A percentile compares a stretch with the other conserved stretches of the same genome.
Evolutionary conservation across 2,888 invertebrate genomes (phyloP).

Genomic region (Hydroisotoma schaefferi): DNA sequence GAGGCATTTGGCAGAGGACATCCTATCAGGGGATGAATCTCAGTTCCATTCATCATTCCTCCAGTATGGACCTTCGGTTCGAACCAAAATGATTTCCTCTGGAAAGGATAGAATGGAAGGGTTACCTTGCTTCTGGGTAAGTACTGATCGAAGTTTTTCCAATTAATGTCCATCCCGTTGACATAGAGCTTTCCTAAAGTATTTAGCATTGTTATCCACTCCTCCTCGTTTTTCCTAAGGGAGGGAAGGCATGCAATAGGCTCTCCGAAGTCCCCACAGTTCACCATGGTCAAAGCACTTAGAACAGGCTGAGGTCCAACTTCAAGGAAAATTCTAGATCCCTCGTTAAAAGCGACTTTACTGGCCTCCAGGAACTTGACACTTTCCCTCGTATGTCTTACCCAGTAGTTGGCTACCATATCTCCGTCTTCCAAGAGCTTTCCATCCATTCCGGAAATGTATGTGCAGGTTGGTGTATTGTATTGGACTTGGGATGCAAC

Average conservation of each 20-base stretch:
- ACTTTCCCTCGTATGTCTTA: slow-evolving; percentile 31
- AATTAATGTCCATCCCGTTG: slow-evolving; percentile 25
- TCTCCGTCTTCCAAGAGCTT: neutral
- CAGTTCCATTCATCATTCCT: slow-evolving; percentile 9
- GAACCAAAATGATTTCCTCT: slow-evolving; percentile 29
- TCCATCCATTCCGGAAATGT: slow-evolving; percentile 38
- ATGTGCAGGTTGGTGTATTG: slow-evolving; percentile 14
- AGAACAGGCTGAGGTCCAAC: slow-evolving; percentile 39
- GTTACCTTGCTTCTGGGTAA: slow-evolving; percentile 17
- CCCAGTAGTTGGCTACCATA: slow-evolving; percentile 31
- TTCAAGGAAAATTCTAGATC: slow-evolving; percentile 27
- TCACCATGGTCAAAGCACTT: slow-evolving; percentile 31
- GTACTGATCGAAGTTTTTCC: slow-evolving; percentile 21
- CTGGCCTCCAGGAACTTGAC: slow-evolving; percentile 32
- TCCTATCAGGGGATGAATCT: slow-evolving; percentile 7
- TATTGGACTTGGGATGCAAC: slow-evolving; percentile 6
- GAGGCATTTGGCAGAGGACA: slow-evolving; percentile 25
- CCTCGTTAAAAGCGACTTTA: slow-evolving; percentile 9
- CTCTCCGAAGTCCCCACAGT: neutral
- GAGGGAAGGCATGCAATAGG: slow-evolving; percentile 24
- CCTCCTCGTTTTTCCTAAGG: slow-evolving; percentile 23
- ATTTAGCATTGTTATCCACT: slow-evolving; percentile 22
- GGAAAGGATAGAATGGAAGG: slow-evolving; percentile 34
- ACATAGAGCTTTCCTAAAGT: slow-evolving; percentile 27
- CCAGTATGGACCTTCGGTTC: slow-evolving; percentile 1